These are phyloP conservation scores for Nyctibius grandis DNA, from an alignment of 2,797 vertebrate genomes.

Conservation along the genomic window DNA sequence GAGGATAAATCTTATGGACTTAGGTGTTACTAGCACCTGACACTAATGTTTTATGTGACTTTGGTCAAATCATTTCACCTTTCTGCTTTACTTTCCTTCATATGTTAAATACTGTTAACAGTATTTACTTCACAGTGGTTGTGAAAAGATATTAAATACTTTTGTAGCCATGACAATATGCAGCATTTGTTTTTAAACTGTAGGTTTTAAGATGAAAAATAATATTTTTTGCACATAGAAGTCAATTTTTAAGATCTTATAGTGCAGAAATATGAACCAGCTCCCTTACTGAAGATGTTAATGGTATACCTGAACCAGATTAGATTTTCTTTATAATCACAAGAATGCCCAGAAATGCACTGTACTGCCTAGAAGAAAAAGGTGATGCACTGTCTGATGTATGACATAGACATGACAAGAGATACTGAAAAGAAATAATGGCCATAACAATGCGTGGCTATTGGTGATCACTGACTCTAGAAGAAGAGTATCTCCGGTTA, in stretches of 20 bases:
- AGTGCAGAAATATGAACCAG: not conserved
- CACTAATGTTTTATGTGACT: not conserved
- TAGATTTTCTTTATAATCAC: not conserved
- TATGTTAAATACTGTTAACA: not conserved
- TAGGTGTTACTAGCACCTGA: not conserved
- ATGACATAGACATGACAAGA: not conserved
- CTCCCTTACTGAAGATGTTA: not conserved
- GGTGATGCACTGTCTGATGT: not conserved
- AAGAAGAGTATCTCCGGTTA: not conserved
- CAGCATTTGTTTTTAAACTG: not conserved
- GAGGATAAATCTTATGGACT: not conserved
- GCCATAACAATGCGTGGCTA: not conserved
- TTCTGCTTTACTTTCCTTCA: not conserved
- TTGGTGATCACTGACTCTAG: not conserved
- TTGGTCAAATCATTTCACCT: not conserved
- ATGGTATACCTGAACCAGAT: not conserved
- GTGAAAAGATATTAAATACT: not conserved
- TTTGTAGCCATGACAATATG: not conserved
- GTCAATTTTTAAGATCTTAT: not conserved
- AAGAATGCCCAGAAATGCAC: not conserved
- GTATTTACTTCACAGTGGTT: not conserved
- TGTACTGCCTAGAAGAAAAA: not conserved
- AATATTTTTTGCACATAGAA: not conserved
- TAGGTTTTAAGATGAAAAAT: not conserved
- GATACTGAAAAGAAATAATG: not conserved